Conservation (phyloP, 2,797 vertebrate genomes). For the Centroberyx gerrardi region DNA sequence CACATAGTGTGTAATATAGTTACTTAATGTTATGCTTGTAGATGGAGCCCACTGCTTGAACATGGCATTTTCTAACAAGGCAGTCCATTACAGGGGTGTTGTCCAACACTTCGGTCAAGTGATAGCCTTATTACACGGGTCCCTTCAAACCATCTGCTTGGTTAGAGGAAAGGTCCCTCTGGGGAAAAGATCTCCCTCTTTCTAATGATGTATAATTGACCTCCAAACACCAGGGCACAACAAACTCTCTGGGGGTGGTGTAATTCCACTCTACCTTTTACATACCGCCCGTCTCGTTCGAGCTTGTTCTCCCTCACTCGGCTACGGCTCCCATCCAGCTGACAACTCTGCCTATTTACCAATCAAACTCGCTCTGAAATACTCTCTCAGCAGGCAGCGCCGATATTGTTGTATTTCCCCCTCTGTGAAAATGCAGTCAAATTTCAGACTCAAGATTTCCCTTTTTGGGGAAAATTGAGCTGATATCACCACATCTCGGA, state of each 20-base stretch:
- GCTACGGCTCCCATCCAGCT: conserved; percentile 58
- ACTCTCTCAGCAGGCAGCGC: neutral
- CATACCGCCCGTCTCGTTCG: conserved; percentile 69
- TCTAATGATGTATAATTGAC: conserved; percentile 84
- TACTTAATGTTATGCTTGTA: conserved; percentile 61
- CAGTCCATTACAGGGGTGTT: conserved; percentile 80
- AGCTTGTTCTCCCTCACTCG: conserved; percentile 71
- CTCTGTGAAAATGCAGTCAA: neutral
- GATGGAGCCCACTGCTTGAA: conserved; percentile 44
- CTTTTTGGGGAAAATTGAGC: neutral
- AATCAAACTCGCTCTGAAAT: conserved; percentile 18
- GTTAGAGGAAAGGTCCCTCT: conserved; percentile 73
- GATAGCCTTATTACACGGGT: conserved; percentile 79
- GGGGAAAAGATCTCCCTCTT: conserved; percentile 74
- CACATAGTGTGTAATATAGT: conserved; percentile 46
- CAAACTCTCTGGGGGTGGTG: conserved; percentile 74
- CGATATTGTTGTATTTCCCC: neutral
- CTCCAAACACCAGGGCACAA: conserved; percentile 80
- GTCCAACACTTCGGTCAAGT: conserved; percentile 76
- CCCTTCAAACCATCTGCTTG: conserved; percentile 77
- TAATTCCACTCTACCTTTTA: conserved; percentile 76
- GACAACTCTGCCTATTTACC: conserved; percentile 50
- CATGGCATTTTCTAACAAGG: conserved; percentile 77
- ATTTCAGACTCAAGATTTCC: neutral
- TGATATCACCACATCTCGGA: neutral